phyloP scores from a whole-genome alignment of 2,113 vertebrate genomes.

The Festucalex cinctus region DNA sequence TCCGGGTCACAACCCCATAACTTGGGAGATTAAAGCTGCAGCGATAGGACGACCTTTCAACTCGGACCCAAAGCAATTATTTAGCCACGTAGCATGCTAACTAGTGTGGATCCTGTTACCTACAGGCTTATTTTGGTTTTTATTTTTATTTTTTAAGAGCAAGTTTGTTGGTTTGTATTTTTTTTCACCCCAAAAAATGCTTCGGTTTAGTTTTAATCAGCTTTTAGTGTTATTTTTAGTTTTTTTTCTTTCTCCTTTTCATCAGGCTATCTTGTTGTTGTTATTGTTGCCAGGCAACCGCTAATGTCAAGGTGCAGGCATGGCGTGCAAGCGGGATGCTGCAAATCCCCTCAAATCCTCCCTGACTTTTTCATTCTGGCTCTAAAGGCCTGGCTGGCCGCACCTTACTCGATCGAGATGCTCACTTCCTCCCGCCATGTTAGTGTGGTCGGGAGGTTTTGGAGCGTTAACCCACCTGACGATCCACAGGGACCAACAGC shows the following conservation, averaged over 20 bases:
- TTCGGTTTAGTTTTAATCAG: too few relatives aligned
- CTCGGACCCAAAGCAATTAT: not conserved
- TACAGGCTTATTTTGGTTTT: not conserved
- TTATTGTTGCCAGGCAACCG: constrained; percentile 62
- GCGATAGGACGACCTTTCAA: not conserved
- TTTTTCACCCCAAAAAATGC: too few relatives aligned
- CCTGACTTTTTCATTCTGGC: constrained; percentile 51
- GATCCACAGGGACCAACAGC: not conserved
- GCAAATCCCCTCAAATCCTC: constrained; percentile 52
- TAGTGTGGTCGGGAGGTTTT: not conserved
- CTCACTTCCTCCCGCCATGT: not conserved
- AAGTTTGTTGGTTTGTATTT: too few relatives aligned
- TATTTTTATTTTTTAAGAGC: not conserved
- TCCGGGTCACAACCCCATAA: not conserved
- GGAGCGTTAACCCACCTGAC: not conserved
- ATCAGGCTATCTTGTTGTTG: not conserved
- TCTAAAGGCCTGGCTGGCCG: constrained; percentile 1
- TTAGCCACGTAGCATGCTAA: not conserved
- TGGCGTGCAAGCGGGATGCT: constrained; percentile 44
- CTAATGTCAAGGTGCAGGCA: constrained; percentile 39
- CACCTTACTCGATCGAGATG: not conserved
- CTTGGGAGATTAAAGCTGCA: not conserved
- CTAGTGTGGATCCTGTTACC: not conserved
- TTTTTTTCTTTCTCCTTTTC: not conserved
- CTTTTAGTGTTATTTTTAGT: not conserved